Evolutionary conservation across 2,797 vertebrate genomes (phyloP).

Genomic region (Rhinella marina): DNA sequence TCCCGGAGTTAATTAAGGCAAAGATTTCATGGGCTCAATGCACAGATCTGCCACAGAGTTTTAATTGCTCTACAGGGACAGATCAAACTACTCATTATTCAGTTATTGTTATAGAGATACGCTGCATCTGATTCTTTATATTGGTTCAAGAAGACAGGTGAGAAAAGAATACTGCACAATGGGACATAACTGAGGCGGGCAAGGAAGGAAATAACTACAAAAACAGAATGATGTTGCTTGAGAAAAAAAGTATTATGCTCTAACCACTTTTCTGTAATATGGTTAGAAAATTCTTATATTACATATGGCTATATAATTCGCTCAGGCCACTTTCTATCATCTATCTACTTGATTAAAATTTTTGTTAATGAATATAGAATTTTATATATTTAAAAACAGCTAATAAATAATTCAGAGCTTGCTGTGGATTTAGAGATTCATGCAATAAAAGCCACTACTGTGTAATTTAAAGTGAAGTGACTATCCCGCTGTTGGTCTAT

Average conservation of each 20-base stretch:
- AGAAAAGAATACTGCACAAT: constrained; percentile 52
- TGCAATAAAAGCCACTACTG: not conserved
- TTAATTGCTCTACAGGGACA: constrained; percentile 62
- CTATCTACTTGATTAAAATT: not conserved
- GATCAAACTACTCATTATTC: constrained; percentile 63
- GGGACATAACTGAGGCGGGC: constrained; percentile 17
- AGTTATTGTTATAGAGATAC: constrained; percentile 61
- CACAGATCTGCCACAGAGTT: constrained; percentile 58
- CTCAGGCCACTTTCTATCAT: not conserved
- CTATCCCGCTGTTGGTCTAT: not conserved
- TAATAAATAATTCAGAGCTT: not conserved
- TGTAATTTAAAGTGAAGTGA: not conserved
- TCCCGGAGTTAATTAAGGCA: constrained; percentile 62
- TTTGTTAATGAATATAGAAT: not conserved
- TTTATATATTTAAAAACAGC: not conserved
- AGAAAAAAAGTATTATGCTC: not conserved
- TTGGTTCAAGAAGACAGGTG: constrained; percentile 59
- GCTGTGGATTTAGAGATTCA: not conserved
- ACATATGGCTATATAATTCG: not conserved
- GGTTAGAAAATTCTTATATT: not conserved
- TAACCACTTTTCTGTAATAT: not conserved
- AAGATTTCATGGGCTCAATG: constrained; percentile 60
- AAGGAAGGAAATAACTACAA: constrained; percentile 26
- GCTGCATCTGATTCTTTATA: constrained; percentile 56
- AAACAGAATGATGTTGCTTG: constrained; percentile 14